Evolutionary conservation across 2,797 vertebrate species (phyloP), one percentile per base, ranked within the genome.

Genomic region (Neopelma chrysocephalum): DNA sequence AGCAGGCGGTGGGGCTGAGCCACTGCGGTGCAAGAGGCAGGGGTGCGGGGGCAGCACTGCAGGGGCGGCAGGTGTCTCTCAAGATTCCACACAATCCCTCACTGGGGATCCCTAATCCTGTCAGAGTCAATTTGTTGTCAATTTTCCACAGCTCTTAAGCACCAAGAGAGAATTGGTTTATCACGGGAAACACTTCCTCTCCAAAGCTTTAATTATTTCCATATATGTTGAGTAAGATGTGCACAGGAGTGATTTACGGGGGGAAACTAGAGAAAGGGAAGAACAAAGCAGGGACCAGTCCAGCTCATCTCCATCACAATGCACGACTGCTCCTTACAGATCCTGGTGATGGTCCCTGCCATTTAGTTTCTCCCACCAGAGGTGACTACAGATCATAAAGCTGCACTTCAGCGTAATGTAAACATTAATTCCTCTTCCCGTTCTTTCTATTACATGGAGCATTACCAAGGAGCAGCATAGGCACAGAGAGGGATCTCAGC

Each of bases 1-100:
- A 82, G 61, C 26, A 66, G 47, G 60, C 2, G 0, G 18, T 14
- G 5, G 1, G 42, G 65, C 50, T 9, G 16, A 73, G 64, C 32
- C 2, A 1, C 47, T 12, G 38, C 0, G 0, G 40, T 43, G 48
- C 0, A 0, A 76, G 72, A 61, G 53, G 66, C 73, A 66, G 32
- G 18, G 27, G 5, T 0, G 0, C 1, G 1, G 31, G 22, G n/a
- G 43, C 14, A 69, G 51, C 0, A 0, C 82, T 57, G 36, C 65
- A 27, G 60, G 38, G 18, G 31, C 0, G 0, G 69, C 86, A 91
- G 61, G 36, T 78, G 43, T 38, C 91, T 81, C 87, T 50, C 1
- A 3, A 70, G 79, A 75, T 77, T 83, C 61, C 34, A 61, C 73
- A n/a, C 80, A 80, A 40, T 57, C 61, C 61, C 58, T 81, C 57